Evolutionary conservation across 2,888 invertebrate species (phyloP), one percentile per base, ranked within the genome.

Genomic region (Hoplodrina ambigua): DNA sequence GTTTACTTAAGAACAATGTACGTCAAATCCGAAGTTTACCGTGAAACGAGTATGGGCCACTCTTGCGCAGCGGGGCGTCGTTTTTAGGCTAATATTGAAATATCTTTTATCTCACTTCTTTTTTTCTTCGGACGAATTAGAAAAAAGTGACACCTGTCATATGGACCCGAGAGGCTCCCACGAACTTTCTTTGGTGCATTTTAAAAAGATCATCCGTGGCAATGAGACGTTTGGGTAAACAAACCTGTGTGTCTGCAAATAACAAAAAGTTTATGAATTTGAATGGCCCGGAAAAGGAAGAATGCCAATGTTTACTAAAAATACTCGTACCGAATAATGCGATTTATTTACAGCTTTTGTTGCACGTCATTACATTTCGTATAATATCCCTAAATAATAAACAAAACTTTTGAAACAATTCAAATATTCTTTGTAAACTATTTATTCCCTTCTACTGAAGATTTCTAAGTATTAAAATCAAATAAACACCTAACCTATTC

Each of bases 121-220:
- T 88, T 68, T 89, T 89, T 89, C 86, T 85, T 80, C 80, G 70
- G 83, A 63, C 66, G 78, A 83, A 81, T 89, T 86, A 86, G 82
- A 83, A 89, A 92, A 91, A 92, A 88, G 73, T 92, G 92, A 93
- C 93, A 93, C 92, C 93, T 93, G 93, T 92, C 93, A 93, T 84
- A 89, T 83, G 87, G 80, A 85, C 84, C 84, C 66, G 83, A 78
- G 82, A 81, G 82, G 89, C 89, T 91, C 91, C 91, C 91, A 91
- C 88, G 88, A 82, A 83, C 83, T 81, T 85, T 82, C 80, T 83
- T 83, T 80, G 67, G 67, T 77, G 75, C 77, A 74, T 72, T 78
- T 82, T 85, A 83, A 83, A 82, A 85, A 88, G 86, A 87, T 89
- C 81, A 89, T 86, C 86, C 80, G 52, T 54, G 56, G 83, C 86